These are phyloP conservation scores for Mya arenaria DNA, from an alignment of 1,140 invertebrate genomes.

Conservation along the genomic window DNA sequence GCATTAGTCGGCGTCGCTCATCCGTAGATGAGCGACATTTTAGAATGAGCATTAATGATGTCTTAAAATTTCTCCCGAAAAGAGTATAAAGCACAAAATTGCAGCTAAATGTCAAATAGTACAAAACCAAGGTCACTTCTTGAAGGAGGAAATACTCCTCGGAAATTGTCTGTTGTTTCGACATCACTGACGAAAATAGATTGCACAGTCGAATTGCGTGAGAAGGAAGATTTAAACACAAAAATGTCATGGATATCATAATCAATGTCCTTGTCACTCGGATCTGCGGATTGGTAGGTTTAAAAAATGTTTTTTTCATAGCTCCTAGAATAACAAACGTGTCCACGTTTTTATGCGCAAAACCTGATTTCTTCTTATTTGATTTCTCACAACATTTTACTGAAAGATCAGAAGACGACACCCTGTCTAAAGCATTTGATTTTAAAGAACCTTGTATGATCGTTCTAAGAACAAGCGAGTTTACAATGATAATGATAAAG, in stretches of 20 bases:
- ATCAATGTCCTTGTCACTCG: conserved; percentile 91
- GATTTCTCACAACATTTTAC: too few relatives aligned
- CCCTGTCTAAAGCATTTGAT: too few relatives aligned
- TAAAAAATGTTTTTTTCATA: too few relatives aligned
- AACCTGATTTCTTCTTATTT: too few relatives aligned
- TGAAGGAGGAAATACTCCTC: conserved; percentile 15
- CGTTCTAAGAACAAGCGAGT: conserved; percentile 61
- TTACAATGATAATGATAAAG: conserved; percentile 83
- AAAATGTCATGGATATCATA: conserved; percentile 89
- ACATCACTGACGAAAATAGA: conserved; percentile 54
- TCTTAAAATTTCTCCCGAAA: conserved; percentile 40
- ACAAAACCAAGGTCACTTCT: conserved; percentile 34
- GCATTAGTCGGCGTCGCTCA: too few relatives aligned
- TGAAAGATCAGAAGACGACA: too few relatives aligned
- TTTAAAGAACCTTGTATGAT: neutral
- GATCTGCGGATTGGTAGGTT: conserved; percentile 82
- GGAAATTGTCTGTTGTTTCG: neutral
- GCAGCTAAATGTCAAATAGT: conserved; percentile 34
- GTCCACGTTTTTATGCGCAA: neutral
- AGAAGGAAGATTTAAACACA: conserved; percentile 88
- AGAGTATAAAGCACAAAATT: conserved; percentile 46
- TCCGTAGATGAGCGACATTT: neutral
- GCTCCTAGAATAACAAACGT: neutral
- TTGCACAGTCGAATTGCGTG: conserved; percentile 73
- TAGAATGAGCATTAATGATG: neutral